Base-by-base conservation (phyloP, 1,140 invertebrate species). In the Forficula auricularia region DNA sequence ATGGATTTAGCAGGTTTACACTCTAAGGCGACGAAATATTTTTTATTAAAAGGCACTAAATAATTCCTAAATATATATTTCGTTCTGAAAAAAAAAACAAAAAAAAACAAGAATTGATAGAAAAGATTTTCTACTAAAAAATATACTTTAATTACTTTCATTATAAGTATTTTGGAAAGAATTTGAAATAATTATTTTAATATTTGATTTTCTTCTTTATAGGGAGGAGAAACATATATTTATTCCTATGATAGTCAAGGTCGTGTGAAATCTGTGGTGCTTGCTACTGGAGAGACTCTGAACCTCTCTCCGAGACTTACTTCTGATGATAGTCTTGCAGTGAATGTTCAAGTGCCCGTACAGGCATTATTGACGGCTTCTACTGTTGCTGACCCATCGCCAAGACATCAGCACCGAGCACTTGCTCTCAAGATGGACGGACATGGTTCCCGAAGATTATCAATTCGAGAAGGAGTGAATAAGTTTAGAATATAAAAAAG, bases 201-300 rank as follows among this genome's bases (percentile, higher is more conserved):
- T n/a, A n/a, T n/a, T n/a, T n/a, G n/a, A n/a, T n/a, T n/a, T n/a
- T n/a, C n/a, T n/a, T n/a, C n/a, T 46, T 62, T 70, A 33, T 51
- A 79, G 77, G 80, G 79, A 45, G 76, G 78, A n/a, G 75, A 87
- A 59, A 85, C 84, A 0, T 87, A 80, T 45, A 78, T 90, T 43
- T 94, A 91, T 55, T 77, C 82, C 53, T 94, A 92, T 51, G 84
- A 92, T 51, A 72, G 75, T 54, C 70, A 87, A 40, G 89, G 88
- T 4, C 70, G 89, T 19, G 75, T 90, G 4, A 77, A 75, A 0
- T 75, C 79, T 50, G 78, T 87, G 18, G 82, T 87, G 36, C 68
- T 91, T 52, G 86, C 89, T 14, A 91, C 85, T 47, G 89, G 89
- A 40, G 87, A 92, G 64, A 79, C 78, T 42, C 72, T 90, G 12